Evolutionary conservation across 37 sponge, comb jelly and placozoan species (phyloP).

Genomic region (Tethya wilhelma): DNA sequence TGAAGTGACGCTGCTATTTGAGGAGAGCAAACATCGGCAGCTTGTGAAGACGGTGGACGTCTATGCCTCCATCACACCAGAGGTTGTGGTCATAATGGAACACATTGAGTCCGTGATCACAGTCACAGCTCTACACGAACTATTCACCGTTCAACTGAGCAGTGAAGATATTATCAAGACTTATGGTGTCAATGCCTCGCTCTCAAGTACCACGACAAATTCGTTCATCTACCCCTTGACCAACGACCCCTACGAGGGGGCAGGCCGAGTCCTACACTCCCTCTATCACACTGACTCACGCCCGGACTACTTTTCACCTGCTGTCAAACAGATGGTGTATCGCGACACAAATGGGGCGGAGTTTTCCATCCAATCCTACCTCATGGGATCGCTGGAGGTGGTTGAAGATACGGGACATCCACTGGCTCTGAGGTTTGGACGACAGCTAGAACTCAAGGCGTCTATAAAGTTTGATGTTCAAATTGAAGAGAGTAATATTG

Average conservation of each 20-base stretch:
- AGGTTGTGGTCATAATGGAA: constrained; percentile 5
- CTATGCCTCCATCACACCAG: background rate
- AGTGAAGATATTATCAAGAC: background rate
- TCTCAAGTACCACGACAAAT: background rate
- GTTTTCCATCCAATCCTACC: constrained; percentile 17
- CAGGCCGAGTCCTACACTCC: constrained; percentile 20
- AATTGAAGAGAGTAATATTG: background rate
- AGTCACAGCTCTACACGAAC: background rate
- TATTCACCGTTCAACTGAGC: background rate
- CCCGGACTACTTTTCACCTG: constrained; percentile 1
- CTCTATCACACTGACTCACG: constrained; percentile 1
- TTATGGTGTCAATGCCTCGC: background rate
- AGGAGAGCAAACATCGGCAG: background rate
- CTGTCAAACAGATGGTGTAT: constrained; percentile 16
- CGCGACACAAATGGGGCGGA: constrained; percentile 5
- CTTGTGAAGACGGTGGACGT: background rate
- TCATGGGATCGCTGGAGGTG: constrained; percentile 25
- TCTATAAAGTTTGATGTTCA: background rate
- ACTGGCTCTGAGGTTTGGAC: background rate
- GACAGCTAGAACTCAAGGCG: background rate
- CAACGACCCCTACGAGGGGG: background rate
- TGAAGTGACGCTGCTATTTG: constrained; percentile 4
- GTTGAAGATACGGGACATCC: constrained; percentile 16
- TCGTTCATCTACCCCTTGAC: background rate
- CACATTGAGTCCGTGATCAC: background rate